A percentile compares a stretch with the other conserved stretches of the same genome.
These are phyloP conservation scores for Melitaea athalia DNA, from an alignment of 2,888 invertebrate species.

Conservation along the genomic window DNA sequence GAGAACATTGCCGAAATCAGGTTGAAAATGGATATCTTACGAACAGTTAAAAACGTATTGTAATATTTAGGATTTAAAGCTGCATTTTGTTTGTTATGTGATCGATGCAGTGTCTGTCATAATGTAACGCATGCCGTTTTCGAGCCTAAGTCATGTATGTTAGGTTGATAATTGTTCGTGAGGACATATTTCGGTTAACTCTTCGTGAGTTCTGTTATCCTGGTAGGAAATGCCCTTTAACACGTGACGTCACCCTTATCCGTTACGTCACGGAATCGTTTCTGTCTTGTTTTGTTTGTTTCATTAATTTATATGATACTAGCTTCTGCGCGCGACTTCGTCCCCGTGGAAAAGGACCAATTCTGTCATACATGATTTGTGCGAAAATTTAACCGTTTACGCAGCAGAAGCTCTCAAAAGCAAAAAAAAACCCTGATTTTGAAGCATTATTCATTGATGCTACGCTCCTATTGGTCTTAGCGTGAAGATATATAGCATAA, in stretches of 20 bases:
- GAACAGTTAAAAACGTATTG: slow-evolving; percentile 7
- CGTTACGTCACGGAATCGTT: slow-evolving; percentile 16
- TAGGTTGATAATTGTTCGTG: slow-evolving; percentile 13
- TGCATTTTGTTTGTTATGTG: slow-evolving; percentile 11
- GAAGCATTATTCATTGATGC: too few relatives aligned
- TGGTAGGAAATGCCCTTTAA: slow-evolving; percentile 67
- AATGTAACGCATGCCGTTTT: slow-evolving; percentile 16
- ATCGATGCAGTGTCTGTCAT: slow-evolving; percentile 22
- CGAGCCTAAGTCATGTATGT: slow-evolving; percentile 4
- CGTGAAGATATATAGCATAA: too few relatives aligned
- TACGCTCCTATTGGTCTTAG: too few relatives aligned
- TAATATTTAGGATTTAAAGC: not conserved
- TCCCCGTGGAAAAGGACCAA: too few relatives aligned
- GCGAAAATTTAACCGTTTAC: too few relatives aligned
- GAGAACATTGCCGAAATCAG: slow-evolving; percentile 15
- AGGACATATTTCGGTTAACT: slow-evolving; percentile 34
- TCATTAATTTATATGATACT: not conserved
- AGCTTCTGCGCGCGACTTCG: too few relatives aligned
- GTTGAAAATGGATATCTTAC: slow-evolving; percentile 8
- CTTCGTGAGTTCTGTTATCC: slow-evolving; percentile 52
- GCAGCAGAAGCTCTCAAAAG: too few relatives aligned
- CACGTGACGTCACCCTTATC: slow-evolving; percentile 68
- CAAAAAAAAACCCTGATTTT: too few relatives aligned
- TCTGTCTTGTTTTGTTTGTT: not conserved
- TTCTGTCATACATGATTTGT: too few relatives aligned